Percentiles rank a stretch among this genome's conserved stretches.
phyloP scores from a whole-genome alignment of 2,113 vertebrate species.

The Mus pahari region DNA sequence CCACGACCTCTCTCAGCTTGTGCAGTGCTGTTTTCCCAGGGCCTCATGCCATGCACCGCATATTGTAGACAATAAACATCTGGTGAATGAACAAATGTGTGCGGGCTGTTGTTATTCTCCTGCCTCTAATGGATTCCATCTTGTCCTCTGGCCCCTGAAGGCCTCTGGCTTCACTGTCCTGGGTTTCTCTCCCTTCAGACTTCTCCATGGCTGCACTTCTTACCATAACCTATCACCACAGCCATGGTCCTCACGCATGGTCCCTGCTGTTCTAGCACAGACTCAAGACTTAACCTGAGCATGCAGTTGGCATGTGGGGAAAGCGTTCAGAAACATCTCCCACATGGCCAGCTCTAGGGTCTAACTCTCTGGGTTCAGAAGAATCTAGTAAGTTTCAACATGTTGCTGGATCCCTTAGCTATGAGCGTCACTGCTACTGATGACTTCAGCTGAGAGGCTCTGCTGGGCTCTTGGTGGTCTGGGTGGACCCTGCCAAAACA shows the following conservation, averaged over 20 bases:
- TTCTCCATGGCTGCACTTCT: neutral
- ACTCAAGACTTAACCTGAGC: neutral
- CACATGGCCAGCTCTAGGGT: neutral
- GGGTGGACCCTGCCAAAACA: neutral
- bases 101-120: conserved; percentile 22
- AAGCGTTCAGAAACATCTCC: neutral
- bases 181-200: neutral
- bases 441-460: neutral
- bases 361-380: neutral
- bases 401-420: neutral
- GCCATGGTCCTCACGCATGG: fast-evolving
- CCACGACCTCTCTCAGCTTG: neutral
- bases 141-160: neutral
- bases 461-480: neutral
- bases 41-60: neutral
- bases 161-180: neutral
- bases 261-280: neutral
- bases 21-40: neutral
- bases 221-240: neutral
- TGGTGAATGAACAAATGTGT: conserved; percentile 16
- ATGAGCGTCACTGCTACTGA: neutral
- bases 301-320: too few relatives aligned
- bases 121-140: neutral
- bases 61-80: neutral
- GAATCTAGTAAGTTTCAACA: neutral